Base-by-base conservation (phyloP, 2,888 invertebrate species). In the Ethmia dodecea region DNA sequence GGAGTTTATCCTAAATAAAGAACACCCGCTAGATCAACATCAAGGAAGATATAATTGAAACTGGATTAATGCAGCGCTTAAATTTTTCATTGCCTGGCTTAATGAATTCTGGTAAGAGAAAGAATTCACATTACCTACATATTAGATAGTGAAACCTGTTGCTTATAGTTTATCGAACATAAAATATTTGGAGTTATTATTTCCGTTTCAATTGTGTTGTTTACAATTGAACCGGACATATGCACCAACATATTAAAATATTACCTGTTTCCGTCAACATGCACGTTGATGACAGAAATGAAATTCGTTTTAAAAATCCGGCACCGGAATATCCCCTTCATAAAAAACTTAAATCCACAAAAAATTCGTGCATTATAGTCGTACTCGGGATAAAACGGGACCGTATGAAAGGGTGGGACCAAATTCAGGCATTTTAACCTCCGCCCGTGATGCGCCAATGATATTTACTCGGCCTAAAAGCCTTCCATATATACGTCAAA, bases 381-480 rank as follows among this genome's bases (percentile, higher is more conserved):
- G 31, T 34, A 34, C 31, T 33, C 38, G 32, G 31, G 34, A 24
- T 34, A 27, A 33, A 33, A 30, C 14, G 30, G 11, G 24, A 11
- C 20, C 33, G 9, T 13, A 6, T 22, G 14, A 33, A 34, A 20
- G 30, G 33, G 31, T 8, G n/a, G 15, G 25, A 61, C 62, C 66
- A 72, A 74, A 70, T 55, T 55, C 55, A 37, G 57, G 52, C 60
- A 58, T 71, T 76, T 74, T 66, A 69, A 68, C 67, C 63, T 55
- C 52, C 58, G 49, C 52, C 51, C 52, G 56, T 62, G 66, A 73
- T 65, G 75, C 75, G 68, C 71, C 78, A 67, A 77, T 72, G 76
- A 72, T 80, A 71, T 79, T 80, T 81, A 66, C 77, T 63, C 62
- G 65, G 54, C 62, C 72, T 78, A 79, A 81, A 81, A 81, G 79